A percentile compares a stretch with the other conserved stretches of the same genome.
Conservation (phyloP, 2,113 vertebrate species). For the Tetrao urogallus region DNA sequence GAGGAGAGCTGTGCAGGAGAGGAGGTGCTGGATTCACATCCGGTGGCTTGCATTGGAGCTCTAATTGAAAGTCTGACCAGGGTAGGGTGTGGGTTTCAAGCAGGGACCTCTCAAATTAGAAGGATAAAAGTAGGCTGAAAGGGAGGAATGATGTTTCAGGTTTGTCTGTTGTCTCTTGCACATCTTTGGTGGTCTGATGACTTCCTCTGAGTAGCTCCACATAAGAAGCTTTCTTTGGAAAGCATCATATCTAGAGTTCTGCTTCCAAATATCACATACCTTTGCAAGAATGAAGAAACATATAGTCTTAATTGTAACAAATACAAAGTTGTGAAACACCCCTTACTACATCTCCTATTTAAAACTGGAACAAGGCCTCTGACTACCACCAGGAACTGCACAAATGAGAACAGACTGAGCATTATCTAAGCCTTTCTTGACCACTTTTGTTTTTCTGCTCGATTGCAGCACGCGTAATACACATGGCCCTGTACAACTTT, state of each 20-base stretch:
- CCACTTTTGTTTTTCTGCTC: background rate
- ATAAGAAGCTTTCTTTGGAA: background rate
- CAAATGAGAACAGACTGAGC: background rate
- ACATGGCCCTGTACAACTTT: background rate
- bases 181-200: background rate
- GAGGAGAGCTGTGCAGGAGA: background rate
- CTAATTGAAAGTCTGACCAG: background rate
- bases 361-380: background rate
- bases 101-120: background rate
- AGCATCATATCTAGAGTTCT: background rate
- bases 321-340: background rate
- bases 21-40: background rate
- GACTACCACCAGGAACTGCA: background rate
- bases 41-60: background rate
- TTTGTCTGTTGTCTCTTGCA: background rate
- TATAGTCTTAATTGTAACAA: background rate
- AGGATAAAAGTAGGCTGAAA: background rate
- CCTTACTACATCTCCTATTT: background rate
- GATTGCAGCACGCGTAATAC: background rate
- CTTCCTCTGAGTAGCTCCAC: background rate
- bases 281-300: background rate
- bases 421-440: background rate
- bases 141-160: background rate
- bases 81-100: background rate
- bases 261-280: background rate